Conservation (phyloP, 2,888 invertebrate genomes). For the Nomada hirtipes region DNA sequence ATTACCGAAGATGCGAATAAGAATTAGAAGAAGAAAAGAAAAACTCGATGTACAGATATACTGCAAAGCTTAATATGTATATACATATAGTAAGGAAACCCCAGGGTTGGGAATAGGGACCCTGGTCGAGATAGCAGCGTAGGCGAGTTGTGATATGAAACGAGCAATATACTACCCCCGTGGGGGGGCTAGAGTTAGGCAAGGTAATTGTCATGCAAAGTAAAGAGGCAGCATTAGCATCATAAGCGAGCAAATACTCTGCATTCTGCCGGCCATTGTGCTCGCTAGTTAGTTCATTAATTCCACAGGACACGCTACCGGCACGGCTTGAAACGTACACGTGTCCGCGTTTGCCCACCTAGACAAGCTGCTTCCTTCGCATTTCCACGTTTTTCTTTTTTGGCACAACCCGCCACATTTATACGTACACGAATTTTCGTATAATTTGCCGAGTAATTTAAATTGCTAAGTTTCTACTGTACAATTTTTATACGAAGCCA, state of each 20-base stretch:
- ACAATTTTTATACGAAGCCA: too few species aligned
- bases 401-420: too few species aligned
- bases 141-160: constrained; percentile 47
- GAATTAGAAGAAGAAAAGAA: constrained; percentile 9
- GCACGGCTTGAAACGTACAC: constrained; percentile 48
- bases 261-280: constrained; percentile 78
- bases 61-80: constrained; percentile 23
- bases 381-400: not conserved
- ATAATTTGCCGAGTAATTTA: not conserved
- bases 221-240: constrained; percentile 82
- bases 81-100: constrained; percentile 11
- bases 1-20: not conserved
- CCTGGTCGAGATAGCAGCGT: constrained; percentile 39
- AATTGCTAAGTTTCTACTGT: not conserved
- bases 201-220: constrained; percentile 82
- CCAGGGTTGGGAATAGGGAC: constrained; percentile 34
- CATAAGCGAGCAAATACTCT: constrained; percentile 81
- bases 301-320: constrained; percentile 65
- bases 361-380: constrained; percentile 2
- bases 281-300: constrained; percentile 82
- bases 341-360: constrained; percentile 31
- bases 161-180: constrained; percentile 55
- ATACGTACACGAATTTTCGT: not conserved
- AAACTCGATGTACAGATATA: not conserved
- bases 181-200: constrained; percentile 58